A percentile compares a stretch with the other conserved stretches of the same genome.
These are phyloP conservation scores for Mesembrinibis cayennensis DNA, from an alignment of 2,113 vertebrate species.

Conservation along the genomic window DNA sequence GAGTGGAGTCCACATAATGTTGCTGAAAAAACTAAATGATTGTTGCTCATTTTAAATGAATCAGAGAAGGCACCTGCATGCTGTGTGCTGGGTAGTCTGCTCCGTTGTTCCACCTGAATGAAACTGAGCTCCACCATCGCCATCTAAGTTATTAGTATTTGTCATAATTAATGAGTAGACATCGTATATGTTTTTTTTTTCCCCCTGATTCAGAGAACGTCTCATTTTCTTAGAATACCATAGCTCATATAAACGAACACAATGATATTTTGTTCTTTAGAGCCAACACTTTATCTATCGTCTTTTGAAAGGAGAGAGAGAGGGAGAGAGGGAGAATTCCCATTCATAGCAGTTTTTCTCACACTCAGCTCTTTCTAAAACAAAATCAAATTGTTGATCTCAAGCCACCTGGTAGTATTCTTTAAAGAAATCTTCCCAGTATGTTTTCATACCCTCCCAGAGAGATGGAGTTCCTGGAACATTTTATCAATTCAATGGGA, in stretches of 20 bases:
- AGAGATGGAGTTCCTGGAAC: not conserved
- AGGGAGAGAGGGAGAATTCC: not conserved
- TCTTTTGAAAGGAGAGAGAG: not conserved
- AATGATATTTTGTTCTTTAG: not conserved
- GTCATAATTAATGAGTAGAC: not conserved
- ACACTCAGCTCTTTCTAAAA: not conserved
- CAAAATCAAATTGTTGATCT: not conserved
- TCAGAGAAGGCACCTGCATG: not conserved
- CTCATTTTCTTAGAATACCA: not conserved
- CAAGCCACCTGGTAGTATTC: not conserved
- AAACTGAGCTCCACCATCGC: not conserved
- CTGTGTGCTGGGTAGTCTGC: not conserved
- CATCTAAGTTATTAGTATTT: not conserved
- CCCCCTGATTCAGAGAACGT: not conserved
- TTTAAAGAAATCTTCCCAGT: not conserved
- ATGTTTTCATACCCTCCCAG: constrained; percentile 1
- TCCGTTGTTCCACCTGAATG: not conserved
- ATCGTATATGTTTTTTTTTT: not conserved
- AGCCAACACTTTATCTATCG: not conserved
- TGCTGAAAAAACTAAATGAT: not conserved
- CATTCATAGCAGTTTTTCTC: not conserved
- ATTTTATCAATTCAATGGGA: not conserved
- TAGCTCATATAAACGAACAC: not conserved
- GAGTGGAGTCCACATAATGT: not conserved
- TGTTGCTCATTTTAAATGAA: not conserved